Evolutionary conservation across 30 jellyfish, hydroid and myxozoan genomes (phyloP).

Genomic region (Mastigias papua): DNA sequence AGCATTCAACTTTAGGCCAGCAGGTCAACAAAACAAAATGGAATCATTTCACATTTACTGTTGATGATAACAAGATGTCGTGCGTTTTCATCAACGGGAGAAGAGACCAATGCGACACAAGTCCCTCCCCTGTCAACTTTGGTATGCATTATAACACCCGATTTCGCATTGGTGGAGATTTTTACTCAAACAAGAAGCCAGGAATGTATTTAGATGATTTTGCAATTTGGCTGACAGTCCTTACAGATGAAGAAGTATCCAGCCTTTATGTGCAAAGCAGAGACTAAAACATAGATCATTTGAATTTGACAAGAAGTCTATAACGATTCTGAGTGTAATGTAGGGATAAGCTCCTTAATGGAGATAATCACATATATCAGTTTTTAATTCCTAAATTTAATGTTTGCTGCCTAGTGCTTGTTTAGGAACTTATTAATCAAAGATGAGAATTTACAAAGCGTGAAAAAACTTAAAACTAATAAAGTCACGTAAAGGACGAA

Average conservation of each 20-base stretch:
- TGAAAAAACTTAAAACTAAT: no score
- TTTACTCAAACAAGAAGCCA: not conserved
- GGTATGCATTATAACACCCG: not conserved
- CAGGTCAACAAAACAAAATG: constrained; percentile 4
- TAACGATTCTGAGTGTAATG: not conserved
- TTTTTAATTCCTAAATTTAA: no score
- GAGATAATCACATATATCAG: not conserved
- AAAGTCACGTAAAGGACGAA: no score
- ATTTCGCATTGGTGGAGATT: not conserved
- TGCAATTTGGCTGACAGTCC: constrained; percentile 18
- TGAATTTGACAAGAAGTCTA: not conserved
- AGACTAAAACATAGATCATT: constrained; percentile 2
- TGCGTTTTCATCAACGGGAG: constrained; percentile 34
- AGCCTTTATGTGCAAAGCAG: constrained; percentile 17
- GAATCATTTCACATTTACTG: constrained; percentile 34
- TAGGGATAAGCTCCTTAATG: not conserved
- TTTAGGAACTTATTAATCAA: no score
- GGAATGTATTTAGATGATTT: constrained; percentile 26
- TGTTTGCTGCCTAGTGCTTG: no score
- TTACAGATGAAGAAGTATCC: not conserved
- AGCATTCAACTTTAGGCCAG: not conserved
- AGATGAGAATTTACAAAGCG: no score
- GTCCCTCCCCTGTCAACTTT: not conserved
- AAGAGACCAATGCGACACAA: constrained; percentile 3
- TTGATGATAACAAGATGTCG: not conserved